Base-by-base conservation (phyloP, 1,140 invertebrate species). In the Scaptomyza hsui region DNA sequence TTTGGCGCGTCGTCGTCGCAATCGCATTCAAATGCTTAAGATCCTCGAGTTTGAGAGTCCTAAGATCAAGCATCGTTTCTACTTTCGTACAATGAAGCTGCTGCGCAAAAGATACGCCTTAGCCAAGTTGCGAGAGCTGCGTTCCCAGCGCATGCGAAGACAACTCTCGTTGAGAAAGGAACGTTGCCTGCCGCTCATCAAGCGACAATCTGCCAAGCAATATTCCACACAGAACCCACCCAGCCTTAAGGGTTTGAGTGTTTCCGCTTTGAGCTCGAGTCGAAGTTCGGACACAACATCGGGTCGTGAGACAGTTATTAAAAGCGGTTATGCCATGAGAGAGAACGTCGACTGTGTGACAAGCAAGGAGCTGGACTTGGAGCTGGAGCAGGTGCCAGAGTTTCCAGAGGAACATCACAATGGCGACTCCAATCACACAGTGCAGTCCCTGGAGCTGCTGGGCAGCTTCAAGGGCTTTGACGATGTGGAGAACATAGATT, bases 1-100 rank as follows among this genome's bases (percentile, higher is more conserved):
- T 0, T 44, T 75, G 0, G 75, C 77, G 13, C 72, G 86, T 0
- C 64, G 86, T 9, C 77, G 78, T 0, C 68, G 78, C 5, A 89
- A 89, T 61, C 85, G 85, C 42, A 85, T 88, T 10, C 70, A 83
- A 16, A 89, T 89, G 85, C 49, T 88, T 0, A 75, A 89, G 37
- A 85, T 89, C 7, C 64, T 89, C 4, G 75, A 75, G 10, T 89
- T 89, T 4, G 85, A 89, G 62, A 88, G 82, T 49, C 82, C 82
- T 1, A 83, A 73, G 35, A 59, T 75, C 15, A 89, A 89, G 57
- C 82, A 88, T 51, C 67, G 79, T 0, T 77, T 75, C 37, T 89
- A 88, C 21, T 89, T 89, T 19, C 80, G 68, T 6, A 35, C 67
- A 3, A 19, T 86, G 19, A 73, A 88, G 41, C 47, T 70, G 1